Percentiles rank a stretch among this genome's conserved stretches.
phyloP scores from a whole-genome alignment of 2,797 vertebrate species.

The Serranus cabrilla region DNA sequence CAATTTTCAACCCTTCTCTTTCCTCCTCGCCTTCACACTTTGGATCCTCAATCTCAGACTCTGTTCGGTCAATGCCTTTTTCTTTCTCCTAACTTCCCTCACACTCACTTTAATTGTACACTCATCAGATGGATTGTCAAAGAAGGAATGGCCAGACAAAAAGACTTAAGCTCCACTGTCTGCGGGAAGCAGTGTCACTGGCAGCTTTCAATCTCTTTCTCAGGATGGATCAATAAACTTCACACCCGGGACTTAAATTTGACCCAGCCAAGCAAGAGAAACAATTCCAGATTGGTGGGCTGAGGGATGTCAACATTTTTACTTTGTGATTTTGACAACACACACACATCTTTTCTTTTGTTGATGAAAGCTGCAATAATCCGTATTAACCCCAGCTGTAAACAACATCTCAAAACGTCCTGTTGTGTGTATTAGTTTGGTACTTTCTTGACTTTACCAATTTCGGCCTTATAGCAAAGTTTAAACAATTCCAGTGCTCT shows the following conservation, averaged over 20 bases:
- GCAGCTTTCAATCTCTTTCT: conserved; percentile 62
- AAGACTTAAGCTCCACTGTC: conserved; percentile 46
- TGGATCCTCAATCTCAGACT: conserved; percentile 5
- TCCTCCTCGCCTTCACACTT: background rate
- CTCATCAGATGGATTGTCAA: conserved; percentile 55
- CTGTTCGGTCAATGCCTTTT: background rate
- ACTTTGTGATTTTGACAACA: conserved; percentile 33
- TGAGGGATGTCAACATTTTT: conserved; percentile 38
- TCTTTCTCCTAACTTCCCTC: conserved; percentile 1
- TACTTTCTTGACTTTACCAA: background rate
- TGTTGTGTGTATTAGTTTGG: background rate
- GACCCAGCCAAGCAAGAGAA: conserved; percentile 38
- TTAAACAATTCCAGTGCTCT: conserved; percentile 5
- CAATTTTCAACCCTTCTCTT: background rate
- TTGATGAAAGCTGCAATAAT: background rate
- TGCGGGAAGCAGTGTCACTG: conserved; percentile 44
- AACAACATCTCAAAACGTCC: background rate
- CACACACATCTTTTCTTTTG: background rate
- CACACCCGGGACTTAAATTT: conserved; percentile 40
- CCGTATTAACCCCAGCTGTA: background rate
- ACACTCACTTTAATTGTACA: conserved; percentile 52
- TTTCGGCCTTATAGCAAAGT: conserved; percentile 4
- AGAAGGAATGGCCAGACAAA: conserved; percentile 40
- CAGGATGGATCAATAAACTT: conserved; percentile 61
- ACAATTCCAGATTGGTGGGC: conserved; percentile 25